A percentile compares a stretch with the other conserved stretches of the same genome.
Evolutionary conservation across 2,797 vertebrate species (phyloP).

Genomic region (Octomys mimax): DNA sequence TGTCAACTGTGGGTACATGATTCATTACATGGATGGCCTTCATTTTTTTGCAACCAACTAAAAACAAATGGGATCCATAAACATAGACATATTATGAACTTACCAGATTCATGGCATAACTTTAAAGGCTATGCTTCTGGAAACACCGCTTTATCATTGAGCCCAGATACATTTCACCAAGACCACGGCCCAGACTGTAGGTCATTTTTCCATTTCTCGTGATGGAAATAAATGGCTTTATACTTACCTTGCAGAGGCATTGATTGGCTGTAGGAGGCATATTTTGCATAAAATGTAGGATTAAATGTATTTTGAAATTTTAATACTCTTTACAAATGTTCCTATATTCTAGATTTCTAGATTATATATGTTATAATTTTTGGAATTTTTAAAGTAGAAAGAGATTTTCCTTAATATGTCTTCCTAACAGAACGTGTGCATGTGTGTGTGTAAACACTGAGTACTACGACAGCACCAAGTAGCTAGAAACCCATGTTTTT

Average conservation of each 20-base stretch:
- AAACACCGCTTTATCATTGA: background rate
- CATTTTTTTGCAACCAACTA: background rate
- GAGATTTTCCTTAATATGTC: background rate
- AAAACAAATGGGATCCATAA: background rate
- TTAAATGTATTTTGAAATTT: slow-evolving; percentile 12
- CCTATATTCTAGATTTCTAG: background rate
- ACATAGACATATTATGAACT: background rate
- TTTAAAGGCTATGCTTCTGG: background rate
- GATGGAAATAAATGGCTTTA: background rate
- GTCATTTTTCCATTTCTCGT: background rate
- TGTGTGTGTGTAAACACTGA: background rate
- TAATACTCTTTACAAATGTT: slow-evolving; percentile 21
- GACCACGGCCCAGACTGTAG: background rate
- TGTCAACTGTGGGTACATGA: background rate
- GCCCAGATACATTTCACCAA: background rate
- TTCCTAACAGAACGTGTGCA: background rate
- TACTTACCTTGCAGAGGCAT: background rate
- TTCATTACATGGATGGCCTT: background rate
- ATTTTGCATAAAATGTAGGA: background rate
- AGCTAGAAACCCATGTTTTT: background rate
- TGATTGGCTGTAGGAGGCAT: background rate
- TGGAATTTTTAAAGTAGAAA: background rate
- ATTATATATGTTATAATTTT: background rate
- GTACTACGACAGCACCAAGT: background rate
- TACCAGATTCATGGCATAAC: background rate